Percentiles rank a stretch among this genome's conserved stretches.
phyloP scores from a whole-genome alignment of 2,888 invertebrate species.

The Taphrorychus bicolor region DNA sequence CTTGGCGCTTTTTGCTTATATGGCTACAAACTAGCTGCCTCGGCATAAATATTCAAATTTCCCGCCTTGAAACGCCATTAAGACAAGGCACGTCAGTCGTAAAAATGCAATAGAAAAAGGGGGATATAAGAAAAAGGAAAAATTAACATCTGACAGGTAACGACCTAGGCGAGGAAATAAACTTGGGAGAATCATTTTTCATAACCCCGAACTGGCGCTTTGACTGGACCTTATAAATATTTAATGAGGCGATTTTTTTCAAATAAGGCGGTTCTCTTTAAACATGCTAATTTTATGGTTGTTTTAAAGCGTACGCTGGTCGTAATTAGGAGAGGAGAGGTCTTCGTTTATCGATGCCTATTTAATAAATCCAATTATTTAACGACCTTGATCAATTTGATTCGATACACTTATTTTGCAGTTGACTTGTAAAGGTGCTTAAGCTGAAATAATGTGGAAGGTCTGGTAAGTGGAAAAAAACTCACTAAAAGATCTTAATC shows the following conservation, averaged over 20 bases:
- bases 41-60: not conserved
- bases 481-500: no score
- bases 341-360: slow-evolving; percentile 9
- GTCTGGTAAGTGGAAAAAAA: no score
- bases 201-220: slow-evolving; percentile 42
- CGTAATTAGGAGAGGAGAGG: slow-evolving; percentile 29
- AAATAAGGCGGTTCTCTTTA: slow-evolving; percentile 51
- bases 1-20: not conserved
- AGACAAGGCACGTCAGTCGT: slow-evolving; percentile 2
- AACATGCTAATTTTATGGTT: slow-evolving; percentile 56
- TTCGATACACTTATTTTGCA: not conserved
- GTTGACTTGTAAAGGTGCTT: not conserved
- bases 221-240: slow-evolving; percentile 52
- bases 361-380: slow-evolving; percentile 43
- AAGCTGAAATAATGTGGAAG: not conserved
- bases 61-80: not conserved
- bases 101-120: slow-evolving; percentile 34
- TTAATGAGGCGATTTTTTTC: slow-evolving; percentile 50
- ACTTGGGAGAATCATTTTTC: slow-evolving; percentile 49
- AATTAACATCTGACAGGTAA: slow-evolving; percentile 41
- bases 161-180: slow-evolving; percentile 42
- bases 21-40: not conserved
- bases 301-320: slow-evolving; percentile 47
- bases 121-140: slow-evolving; percentile 23
- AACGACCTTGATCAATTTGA: slow-evolving; percentile 22